A percentile compares a stretch with the other conserved stretches of the same genome.
These are phyloP conservation scores for Chrysopilus asiliformis DNA, from an alignment of 2,888 invertebrate genomes.

Conservation along the genomic window DNA sequence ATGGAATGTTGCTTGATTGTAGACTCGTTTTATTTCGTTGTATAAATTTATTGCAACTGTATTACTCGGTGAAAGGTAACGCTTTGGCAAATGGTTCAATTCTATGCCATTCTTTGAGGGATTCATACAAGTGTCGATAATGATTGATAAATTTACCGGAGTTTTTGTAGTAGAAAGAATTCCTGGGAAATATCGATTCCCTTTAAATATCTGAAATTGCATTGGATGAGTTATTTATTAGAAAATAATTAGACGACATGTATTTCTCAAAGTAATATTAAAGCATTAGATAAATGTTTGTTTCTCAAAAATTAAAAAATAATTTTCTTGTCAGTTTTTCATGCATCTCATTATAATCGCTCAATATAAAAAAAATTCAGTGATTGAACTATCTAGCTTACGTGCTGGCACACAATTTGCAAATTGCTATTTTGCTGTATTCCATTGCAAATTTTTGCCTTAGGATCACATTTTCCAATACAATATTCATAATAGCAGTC, in stretches of 20 bases:
- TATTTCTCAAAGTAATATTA: neutral
- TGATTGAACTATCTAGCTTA: slow-evolving; percentile 8
- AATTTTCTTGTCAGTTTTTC: neutral
- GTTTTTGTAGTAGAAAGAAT: slow-evolving; percentile 25
- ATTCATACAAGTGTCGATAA: slow-evolving; percentile 27
- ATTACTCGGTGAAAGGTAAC: slow-evolving; percentile 25
- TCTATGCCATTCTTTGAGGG: slow-evolving; percentile 22
- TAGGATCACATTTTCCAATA: slow-evolving; percentile 26
- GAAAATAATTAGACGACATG: neutral
- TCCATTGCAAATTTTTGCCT: slow-evolving; percentile 23
- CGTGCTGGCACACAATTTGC: slow-evolving; percentile 27
- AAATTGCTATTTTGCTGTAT: slow-evolving; percentile 32
- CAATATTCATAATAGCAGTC: slow-evolving; percentile 29
- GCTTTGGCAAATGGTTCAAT: slow-evolving; percentile 22
- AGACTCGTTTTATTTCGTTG: slow-evolving; percentile 29
- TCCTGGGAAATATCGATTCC: slow-evolving; percentile 27
- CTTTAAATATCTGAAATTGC: slow-evolving; percentile 23
- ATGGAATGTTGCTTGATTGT: slow-evolving; percentile 22
- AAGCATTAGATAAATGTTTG: neutral
- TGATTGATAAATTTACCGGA: slow-evolving; percentile 22
- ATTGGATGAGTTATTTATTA: neutral
- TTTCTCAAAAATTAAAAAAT: too few species aligned
- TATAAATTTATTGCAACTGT: slow-evolving; percentile 27
- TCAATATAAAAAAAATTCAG: neutral
- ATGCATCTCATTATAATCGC: neutral